A percentile compares a stretch with the other conserved stretches of the same genome.
phyloP scores from a whole-genome alignment of 2,888 invertebrate species.

The Achlya flavicornis region DNA sequence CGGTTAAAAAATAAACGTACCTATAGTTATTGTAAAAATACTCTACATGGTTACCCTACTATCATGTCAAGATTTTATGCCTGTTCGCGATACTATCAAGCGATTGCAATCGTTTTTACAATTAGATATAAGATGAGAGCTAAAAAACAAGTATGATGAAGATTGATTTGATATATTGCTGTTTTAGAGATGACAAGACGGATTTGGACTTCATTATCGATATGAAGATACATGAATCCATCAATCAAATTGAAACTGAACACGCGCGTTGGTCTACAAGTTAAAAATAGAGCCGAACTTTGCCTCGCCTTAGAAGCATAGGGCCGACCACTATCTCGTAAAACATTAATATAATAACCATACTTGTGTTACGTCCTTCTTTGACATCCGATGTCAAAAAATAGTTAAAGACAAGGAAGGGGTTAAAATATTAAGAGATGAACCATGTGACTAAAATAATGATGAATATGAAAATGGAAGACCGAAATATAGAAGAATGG shows the following conservation, averaged over 20 bases:
- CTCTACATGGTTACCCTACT: background rate
- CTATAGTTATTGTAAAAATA: background rate
- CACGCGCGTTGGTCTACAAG: background rate
- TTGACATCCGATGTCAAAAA: too few species aligned
- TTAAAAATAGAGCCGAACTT: background rate
- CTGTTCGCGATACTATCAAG: background rate
- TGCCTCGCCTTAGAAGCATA: background rate
- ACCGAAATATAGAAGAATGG: too few species aligned
- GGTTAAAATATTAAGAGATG: too few species aligned
- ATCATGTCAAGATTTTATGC: background rate
- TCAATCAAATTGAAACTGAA: background rate
- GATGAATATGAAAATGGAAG: too few species aligned
- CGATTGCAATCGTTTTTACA: background rate
- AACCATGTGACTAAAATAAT: too few species aligned
- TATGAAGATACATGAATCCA: background rate
- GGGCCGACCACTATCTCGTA: too few species aligned
- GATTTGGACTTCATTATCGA: background rate
- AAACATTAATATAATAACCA: too few species aligned
- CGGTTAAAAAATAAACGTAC: too few species aligned
- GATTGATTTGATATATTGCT: background rate
- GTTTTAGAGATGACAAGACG: background rate
- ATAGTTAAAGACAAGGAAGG: too few species aligned
- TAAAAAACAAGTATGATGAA: background rate
- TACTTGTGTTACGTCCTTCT: too few species aligned
- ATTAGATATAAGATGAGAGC: conserved; percentile 1